Conservation (phyloP, 2,797 vertebrate genomes). For the Sebastes diploproa region DNA sequence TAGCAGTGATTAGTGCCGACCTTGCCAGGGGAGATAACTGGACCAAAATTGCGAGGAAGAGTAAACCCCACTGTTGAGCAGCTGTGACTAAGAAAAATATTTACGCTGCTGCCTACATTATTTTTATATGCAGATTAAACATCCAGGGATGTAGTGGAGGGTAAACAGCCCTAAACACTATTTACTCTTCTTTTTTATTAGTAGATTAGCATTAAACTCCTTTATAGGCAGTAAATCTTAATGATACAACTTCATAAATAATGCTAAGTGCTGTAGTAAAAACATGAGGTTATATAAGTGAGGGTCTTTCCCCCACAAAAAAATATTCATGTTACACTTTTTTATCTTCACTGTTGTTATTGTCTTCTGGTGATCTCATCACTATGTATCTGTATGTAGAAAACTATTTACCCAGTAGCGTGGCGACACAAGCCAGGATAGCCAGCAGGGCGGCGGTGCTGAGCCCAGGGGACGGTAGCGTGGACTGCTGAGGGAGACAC, state of each 20-base stretch:
- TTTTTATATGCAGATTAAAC: constrained; percentile 71
- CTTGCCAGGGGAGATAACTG: constrained; percentile 68
- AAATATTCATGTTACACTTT: not conserved
- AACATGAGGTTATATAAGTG: not conserved
- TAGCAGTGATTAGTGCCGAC: constrained; percentile 69
- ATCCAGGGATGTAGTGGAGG: constrained; percentile 49
- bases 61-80: constrained; percentile 45
- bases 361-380: not conserved
- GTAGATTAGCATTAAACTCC: constrained; percentile 58
- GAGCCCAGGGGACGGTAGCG: constrained; percentile 86
- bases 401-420: constrained; percentile 85
- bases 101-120: constrained; percentile 60
- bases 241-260: constrained; percentile 35
- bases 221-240: constrained; percentile 31
- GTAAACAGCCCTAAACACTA: constrained; percentile 64
- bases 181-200: constrained; percentile 58
- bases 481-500: constrained; percentile 84
- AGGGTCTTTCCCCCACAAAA: not conserved
- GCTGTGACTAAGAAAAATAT: constrained; percentile 68
- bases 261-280: constrained; percentile 15
- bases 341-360: not conserved
- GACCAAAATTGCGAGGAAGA: constrained; percentile 54
- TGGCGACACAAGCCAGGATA: constrained; percentile 90
- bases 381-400: not conserved
- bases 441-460: constrained; percentile 91